These are phyloP conservation scores for Agapostemon virescens DNA, from an alignment of 2,888 invertebrate genomes.

Conservation along the genomic window DNA sequence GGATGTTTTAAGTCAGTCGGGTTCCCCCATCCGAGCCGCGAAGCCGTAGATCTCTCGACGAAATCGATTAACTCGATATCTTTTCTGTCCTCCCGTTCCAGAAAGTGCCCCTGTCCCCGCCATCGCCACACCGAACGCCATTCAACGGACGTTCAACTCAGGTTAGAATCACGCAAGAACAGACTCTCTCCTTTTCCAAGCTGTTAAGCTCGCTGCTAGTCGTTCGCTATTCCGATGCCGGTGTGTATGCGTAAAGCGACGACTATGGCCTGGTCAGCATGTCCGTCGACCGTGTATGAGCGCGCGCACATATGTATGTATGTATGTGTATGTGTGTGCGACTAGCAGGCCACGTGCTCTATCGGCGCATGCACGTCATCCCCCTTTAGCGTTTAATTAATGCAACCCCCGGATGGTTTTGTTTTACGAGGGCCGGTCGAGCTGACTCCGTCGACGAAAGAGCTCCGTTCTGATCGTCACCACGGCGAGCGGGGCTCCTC, in stretches of 20 bases:
- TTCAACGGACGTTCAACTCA: slow-evolving; percentile 77
- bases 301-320: too few species aligned
- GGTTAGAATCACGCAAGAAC: slow-evolving; percentile 77
- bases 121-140: slow-evolving; percentile 76
- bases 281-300: background rate
- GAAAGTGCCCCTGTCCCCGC: slow-evolving; percentile 77
- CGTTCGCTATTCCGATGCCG: slow-evolving; percentile 53
- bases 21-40: slow-evolving; percentile 40
- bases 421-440: slow-evolving; percentile 48
- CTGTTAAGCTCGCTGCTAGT: slow-evolving; percentile 67
- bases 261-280: slow-evolving; percentile 29
- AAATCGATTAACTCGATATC: slow-evolving; percentile 75
- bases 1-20: slow-evolving; percentile 1
- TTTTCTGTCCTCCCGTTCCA: slow-evolving; percentile 75
- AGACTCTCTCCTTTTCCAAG: slow-evolving; percentile 66
- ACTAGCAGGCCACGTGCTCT: slow-evolving; percentile 34
- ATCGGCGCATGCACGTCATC: slow-evolving; percentile 56
- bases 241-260: slow-evolving; percentile 33
- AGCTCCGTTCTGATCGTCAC: slow-evolving; percentile 44
- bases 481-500: background rate
- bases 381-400: slow-evolving; percentile 49
- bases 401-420: slow-evolving; percentile 44
- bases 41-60: slow-evolving; percentile 62
- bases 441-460: slow-evolving; percentile 34
- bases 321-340: background rate